Base-by-base conservation (phyloP, 2,113 vertebrate genomes). In the Malurus alboscapulatus region DNA sequence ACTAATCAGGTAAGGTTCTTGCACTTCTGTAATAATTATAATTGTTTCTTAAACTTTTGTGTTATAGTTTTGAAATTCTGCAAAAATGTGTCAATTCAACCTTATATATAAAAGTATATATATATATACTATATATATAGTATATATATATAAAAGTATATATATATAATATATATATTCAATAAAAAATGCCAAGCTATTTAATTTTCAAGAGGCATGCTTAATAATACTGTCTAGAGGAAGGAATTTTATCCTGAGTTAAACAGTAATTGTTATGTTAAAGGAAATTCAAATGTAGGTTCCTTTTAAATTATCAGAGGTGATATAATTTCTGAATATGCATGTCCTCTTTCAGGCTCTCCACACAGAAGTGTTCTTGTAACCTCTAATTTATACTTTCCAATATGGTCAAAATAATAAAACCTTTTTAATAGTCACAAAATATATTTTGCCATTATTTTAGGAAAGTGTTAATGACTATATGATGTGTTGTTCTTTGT, bases 1-100 rank as follows among this genome's bases (percentile, higher is more conserved):
- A 97, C 98, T 82, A 98, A 98, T 95, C 98, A 99, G 98, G 99
- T 99, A 98, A 95, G 87, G 71, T 40, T 76, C 44, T 83, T 67
- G 17, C 18, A 62, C 74, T 88, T 65, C 8, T 14, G 5, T 22
- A 87, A 7, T 36, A 88, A 51, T 27, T 54, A 8, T 57, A 66
- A 30, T 27, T 44, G 10, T 65, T 81, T 63, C 32, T 72, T 84
- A 21, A 77, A 30, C 17, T 48, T 47, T 68, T 67, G 13, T 67
- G 12, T 42, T 88, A 15, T 1, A 42, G 6, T 5, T 61, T 44
- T 45, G 80, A 74, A 92, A 71, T 40, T 34, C 21, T 81, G 57
- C 12, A 77, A 78, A 90, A 63, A 44, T 12, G 2, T 25, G 16
- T 76, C 12, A 16, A n/a, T 51, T 47, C 47, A 62, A 92, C 45